phyloP scores from a whole-genome alignment of 2,888 invertebrate genomes.

The Myopa testacea region DNA sequence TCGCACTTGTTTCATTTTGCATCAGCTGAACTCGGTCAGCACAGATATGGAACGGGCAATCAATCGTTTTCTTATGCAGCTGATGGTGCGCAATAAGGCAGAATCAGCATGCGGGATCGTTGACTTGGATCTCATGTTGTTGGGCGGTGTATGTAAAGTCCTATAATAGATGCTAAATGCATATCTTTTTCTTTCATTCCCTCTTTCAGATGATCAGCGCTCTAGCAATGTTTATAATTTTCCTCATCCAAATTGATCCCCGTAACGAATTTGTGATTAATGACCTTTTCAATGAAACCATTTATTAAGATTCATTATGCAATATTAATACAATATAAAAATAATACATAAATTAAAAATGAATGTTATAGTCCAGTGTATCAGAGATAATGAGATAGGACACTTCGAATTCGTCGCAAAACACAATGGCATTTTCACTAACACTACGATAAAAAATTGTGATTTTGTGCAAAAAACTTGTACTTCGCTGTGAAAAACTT shows the following conservation, averaged over 20 bases:
- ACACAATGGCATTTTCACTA: too few species aligned
- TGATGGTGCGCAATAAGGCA: slow-evolving; percentile 50
- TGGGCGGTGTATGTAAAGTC: slow-evolving; percentile 57
- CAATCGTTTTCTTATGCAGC: slow-evolving; percentile 58
- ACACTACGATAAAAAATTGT: too few species aligned
- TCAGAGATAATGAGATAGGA: too few species aligned
- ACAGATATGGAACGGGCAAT: slow-evolving; percentile 52
- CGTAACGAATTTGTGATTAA: slow-evolving; percentile 52
- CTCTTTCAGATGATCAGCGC: slow-evolving; percentile 55
- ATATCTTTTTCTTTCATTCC: background rate
- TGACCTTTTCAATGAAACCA: background rate
- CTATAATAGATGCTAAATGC: background rate
- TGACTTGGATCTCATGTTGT: slow-evolving; percentile 57
- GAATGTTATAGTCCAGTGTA: too few species aligned
- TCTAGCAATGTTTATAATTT: slow-evolving; percentile 59
- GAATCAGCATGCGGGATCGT: slow-evolving; percentile 57
- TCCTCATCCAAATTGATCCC: slow-evolving; percentile 62
- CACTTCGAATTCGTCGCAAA: too few species aligned
- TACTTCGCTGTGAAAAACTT: too few species aligned
- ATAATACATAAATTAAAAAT: too few species aligned
- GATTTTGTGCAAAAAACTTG: too few species aligned
- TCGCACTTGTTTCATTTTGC: slow-evolving; percentile 52
- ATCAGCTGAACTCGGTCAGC: slow-evolving; percentile 50
- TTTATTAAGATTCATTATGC: background rate
- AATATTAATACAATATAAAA: too few species aligned